phyloP scores from a whole-genome alignment of 2,113 vertebrate species.

The Cettia cetti region DNA sequence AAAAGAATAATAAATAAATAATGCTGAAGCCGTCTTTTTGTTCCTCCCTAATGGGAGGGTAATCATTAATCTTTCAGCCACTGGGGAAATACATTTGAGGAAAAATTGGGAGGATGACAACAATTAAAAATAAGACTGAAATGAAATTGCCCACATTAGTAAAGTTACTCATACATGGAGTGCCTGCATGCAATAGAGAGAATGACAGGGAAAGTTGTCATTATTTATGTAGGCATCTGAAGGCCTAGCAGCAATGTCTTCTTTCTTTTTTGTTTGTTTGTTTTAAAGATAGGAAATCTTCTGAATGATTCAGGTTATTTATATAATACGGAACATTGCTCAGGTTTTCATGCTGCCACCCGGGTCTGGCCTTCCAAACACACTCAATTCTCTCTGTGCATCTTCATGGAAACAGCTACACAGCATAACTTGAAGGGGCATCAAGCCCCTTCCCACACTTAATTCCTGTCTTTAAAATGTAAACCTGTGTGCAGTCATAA shows the following conservation, averaged over 20 bases:
- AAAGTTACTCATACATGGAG: background rate
- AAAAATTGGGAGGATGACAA: background rate
- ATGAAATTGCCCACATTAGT: background rate
- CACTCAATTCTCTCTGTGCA: fast-evolving
- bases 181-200: background rate
- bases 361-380: background rate
- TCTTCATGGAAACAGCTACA: background rate
- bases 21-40: background rate
- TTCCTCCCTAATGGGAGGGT: background rate
- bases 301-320: background rate
- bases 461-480: background rate
- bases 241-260: background rate
- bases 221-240: background rate
- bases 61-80: slow-evolving; percentile 14
- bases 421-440: background rate
- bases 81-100: background rate
- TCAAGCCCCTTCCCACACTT: background rate
- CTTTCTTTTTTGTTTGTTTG: background rate
- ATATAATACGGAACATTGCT: background rate
- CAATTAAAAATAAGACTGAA: background rate
- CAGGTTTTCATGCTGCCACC: background rate
- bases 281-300: background rate
- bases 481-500: background rate
- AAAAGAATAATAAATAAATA: slow-evolving; percentile 55
- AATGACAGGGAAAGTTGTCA: background rate